Percentiles rank a stretch among this genome's conserved stretches.
Evolutionary conservation across 2,888 invertebrate species (phyloP).

Genomic region (Ecliptopera silaceata): DNA sequence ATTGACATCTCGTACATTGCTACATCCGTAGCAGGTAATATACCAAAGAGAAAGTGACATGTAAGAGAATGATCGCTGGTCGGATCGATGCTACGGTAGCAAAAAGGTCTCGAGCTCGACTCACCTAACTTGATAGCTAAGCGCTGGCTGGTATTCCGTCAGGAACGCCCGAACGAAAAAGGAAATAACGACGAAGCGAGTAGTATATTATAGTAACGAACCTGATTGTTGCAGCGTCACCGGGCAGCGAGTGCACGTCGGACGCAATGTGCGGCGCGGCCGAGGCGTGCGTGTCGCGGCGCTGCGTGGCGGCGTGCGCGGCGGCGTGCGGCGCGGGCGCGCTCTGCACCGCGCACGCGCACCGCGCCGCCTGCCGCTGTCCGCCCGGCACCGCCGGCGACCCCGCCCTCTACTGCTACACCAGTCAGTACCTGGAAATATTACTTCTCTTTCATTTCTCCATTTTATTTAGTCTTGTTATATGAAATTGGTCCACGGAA

Average conservation of each 20-base stretch:
- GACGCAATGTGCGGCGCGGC: constrained; percentile 90
- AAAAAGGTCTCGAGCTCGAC: too few relatives aligned
- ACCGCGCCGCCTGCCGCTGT: constrained; percentile 92
- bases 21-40: too few relatives aligned
- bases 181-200: not conserved
- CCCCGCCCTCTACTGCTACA: constrained; percentile 92
- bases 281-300: constrained; percentile 90
- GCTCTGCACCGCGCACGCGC: constrained; percentile 89
- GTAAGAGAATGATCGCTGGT: too few relatives aligned
- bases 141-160: too few relatives aligned
- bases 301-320: constrained; percentile 92
- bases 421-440: constrained; percentile 85
- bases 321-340: constrained; percentile 92
- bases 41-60: too few relatives aligned
- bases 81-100: too few relatives aligned
- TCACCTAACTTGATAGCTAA: too few relatives aligned
- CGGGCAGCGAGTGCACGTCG: constrained; percentile 85
- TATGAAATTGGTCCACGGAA: too few relatives aligned
- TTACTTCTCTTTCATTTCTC: not conserved
- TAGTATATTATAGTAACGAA: not conserved
- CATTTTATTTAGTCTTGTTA: too few relatives aligned
- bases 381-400: constrained; percentile 94
- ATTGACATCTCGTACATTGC: too few relatives aligned
- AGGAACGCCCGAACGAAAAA: too few relatives aligned
- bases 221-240: constrained; percentile 58